phyloP scores from a whole-genome alignment of 2,888 invertebrate genomes.

The Tachina lurida region DNA sequence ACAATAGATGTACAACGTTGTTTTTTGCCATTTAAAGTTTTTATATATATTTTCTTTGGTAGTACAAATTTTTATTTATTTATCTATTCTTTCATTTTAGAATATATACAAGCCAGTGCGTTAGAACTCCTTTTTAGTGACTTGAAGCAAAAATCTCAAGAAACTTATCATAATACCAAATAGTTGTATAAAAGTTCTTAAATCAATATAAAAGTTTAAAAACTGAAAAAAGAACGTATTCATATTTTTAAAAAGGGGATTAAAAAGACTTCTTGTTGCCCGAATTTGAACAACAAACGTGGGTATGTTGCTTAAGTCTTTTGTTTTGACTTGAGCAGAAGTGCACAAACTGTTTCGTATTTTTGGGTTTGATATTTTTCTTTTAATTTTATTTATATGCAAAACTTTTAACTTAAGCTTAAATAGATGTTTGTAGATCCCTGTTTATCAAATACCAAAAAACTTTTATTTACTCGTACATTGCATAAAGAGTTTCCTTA shows the following conservation, averaged over 20 bases:
- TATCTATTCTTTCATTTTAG: neutral
- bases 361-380: no score
- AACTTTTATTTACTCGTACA: no score
- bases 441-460: constrained; percentile 10
- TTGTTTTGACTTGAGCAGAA: constrained; percentile 42
- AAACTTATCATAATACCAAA: constrained; percentile 46
- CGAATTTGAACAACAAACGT: constrained; percentile 30
- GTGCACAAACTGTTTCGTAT: constrained; percentile 3
- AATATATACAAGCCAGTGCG: constrained; percentile 27
- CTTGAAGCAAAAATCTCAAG: neutral
- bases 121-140: constrained; percentile 38
- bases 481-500: constrained; percentile 14
- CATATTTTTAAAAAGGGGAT: neutral
- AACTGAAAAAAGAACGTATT: neutral
- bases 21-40: neutral
- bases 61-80: neutral
- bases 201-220: constrained; percentile 14
- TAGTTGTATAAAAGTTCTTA: constrained; percentile 27
- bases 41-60: constrained; percentile 1
- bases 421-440: neutral
- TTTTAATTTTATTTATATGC: neutral
- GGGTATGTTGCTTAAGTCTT: constrained; percentile 69
- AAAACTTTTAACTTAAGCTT: neutral
- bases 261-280: constrained; percentile 24
- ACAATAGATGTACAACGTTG: constrained; percentile 22